These are phyloP conservation scores for Okapia johnstoni DNA, from an alignment of 2,113 vertebrate genomes.

Conservation along the genomic window DNA sequence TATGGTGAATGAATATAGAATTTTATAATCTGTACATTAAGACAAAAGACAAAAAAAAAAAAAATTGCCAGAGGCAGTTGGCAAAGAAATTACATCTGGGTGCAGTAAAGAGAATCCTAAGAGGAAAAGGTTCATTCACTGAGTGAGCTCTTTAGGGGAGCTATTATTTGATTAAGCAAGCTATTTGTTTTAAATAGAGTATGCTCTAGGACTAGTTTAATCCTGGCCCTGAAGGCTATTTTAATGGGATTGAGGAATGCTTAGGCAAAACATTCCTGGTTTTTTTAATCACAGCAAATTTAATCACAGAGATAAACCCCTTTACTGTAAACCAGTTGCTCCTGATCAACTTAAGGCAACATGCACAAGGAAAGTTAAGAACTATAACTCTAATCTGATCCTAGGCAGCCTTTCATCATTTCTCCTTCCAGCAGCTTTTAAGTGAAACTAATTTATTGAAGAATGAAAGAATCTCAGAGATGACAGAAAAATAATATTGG, in stretches of 20 bases:
- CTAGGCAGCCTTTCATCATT: background rate
- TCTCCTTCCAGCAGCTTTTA: background rate
- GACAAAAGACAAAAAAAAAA: conserved; percentile 51
- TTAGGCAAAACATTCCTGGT: conserved; percentile 43
- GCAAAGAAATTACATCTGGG: conserved; percentile 70
- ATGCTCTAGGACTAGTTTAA: conserved; percentile 35
- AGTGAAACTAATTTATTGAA: background rate
- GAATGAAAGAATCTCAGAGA: background rate
- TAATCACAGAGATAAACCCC: conserved; percentile 6
- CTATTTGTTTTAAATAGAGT: conserved; percentile 71
- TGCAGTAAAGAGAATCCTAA: conserved; percentile 54
- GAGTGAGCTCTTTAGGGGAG: conserved; percentile 70
- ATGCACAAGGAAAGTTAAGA: background rate
- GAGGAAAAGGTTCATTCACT: conserved; percentile 68
- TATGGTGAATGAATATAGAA: background rate
- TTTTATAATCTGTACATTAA: conserved; percentile 50
- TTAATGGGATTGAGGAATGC: conserved; percentile 40
- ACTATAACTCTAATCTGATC: background rate
- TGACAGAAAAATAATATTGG: background rate
- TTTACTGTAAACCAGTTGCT: background rate
- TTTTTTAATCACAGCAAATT: conserved; percentile 29
- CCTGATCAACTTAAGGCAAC: background rate
- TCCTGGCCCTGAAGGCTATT: conserved; percentile 41
- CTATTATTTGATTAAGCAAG: conserved; percentile 68
- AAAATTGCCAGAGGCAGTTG: conserved; percentile 59